Evolutionary conservation across 37 sponge, comb jelly and placozoan genomes (phyloP).

Genomic region (Chondrilla cf. caribensis): DNA sequence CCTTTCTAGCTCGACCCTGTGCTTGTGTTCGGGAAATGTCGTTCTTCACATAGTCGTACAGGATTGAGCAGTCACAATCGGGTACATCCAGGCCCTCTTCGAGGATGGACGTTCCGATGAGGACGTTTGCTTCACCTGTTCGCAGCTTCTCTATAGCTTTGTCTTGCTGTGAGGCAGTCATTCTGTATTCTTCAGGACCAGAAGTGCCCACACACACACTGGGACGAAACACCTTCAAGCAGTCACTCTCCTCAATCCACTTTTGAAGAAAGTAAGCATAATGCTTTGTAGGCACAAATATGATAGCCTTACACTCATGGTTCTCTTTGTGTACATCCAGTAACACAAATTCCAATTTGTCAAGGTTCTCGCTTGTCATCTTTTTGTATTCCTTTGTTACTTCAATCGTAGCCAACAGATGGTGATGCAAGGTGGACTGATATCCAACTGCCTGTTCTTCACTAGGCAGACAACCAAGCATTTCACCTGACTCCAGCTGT

Average conservation of each 20-base stretch:
- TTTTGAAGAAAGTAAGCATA: not conserved
- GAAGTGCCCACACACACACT: slow-evolving; percentile 38
- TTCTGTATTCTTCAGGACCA: slow-evolving; percentile 28
- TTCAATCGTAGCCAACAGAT: not conserved
- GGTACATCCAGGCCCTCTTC: slow-evolving; percentile 29
- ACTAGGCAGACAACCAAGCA: too few relatives aligned
- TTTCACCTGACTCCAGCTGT: not conserved
- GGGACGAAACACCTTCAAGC: not conserved
- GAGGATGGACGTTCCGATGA: slow-evolving; percentile 14
- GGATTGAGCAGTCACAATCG: not conserved
- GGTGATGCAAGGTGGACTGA: not conserved
- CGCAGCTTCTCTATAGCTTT: slow-evolving; percentile 72
- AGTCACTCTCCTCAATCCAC: not conserved
- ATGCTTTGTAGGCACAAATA: slow-evolving; percentile 5
- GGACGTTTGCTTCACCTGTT: slow-evolving; percentile 59
- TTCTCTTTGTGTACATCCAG: not conserved
- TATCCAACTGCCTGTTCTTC: not conserved
- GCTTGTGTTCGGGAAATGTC: slow-evolving; percentile 23
- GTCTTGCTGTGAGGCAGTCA: slow-evolving; percentile 60
- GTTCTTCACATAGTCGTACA: slow-evolving; percentile 4
- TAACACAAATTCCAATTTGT: not conserved
- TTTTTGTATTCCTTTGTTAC: not conserved
- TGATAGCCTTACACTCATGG: not conserved
- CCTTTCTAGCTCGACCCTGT: slow-evolving; percentile 19
- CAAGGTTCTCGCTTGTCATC: not conserved